Base-by-base conservation (phyloP, 2,888 invertebrate genomes). In the Onthophagus sagittarius region DNA sequence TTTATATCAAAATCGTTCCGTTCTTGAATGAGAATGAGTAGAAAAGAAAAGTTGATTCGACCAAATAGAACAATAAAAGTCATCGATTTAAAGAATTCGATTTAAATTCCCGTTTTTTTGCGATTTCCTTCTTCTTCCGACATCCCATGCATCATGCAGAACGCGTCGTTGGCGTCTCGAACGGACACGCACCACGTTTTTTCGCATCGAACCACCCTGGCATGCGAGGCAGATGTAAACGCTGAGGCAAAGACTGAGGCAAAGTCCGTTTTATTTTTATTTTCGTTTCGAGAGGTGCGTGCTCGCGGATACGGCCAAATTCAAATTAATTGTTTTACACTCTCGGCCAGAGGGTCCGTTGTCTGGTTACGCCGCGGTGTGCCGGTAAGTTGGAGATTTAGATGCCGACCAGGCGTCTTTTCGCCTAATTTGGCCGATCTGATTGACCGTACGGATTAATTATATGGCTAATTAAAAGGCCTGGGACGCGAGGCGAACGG, bases 391-490 rank as follows among this genome's bases (percentile, higher is more conserved):
- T 14, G 53, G 13, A 71, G 72, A 72, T 71, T 75, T 74, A 74
- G 70, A 72, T 72, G 71, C 74, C 63, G 72, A 67, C 70, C 62
- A 15, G 53, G 71, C 23, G 63, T 53, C 72, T 65, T 75, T 74
- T 64, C 70, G 71, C 80, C 80, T 77, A 79, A 79, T 81, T 81
- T 81, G 80, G 82, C 75, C 78, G 82, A 83, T 83, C 83, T 84
- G 84, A 84, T 84, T 84, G 84, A 83, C 82, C 81, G 83, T 77
- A 81, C 79, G 80, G 82, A 84, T 84, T 84, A 84, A 84, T 84
- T 84, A 82, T 81, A 79, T 79, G 78, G 79, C 82, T 83, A 84
- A 84, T 84, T 84, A 84, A 83, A 83, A 82, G 76, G 79, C 81
- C 78, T 76, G 80, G 39, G 80, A 80, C 79, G 67, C 31, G 15